Evolutionary conservation across 1,140 invertebrate species (phyloP).

Genomic region (Drosophila arizonae): DNA sequence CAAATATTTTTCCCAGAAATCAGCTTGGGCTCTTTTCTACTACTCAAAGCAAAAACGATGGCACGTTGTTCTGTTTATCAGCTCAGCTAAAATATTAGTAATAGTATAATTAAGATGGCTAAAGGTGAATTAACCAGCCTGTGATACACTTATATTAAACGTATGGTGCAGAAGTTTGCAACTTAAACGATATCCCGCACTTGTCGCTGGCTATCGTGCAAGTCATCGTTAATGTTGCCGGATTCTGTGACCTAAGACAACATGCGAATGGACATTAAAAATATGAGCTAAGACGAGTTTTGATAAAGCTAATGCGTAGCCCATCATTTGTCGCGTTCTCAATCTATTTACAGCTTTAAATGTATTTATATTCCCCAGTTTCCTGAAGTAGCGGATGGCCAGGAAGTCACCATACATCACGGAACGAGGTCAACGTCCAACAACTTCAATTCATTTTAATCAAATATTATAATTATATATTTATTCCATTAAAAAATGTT

Average conservation of each 20-base stretch:
- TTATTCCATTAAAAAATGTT: constrained; percentile 19
- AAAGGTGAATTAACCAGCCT: constrained; percentile 1
- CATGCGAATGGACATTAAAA: background rate
- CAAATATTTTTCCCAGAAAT: background rate
- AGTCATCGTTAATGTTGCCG: constrained; percentile 46
- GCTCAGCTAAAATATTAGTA: background rate
- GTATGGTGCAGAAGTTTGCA: constrained; percentile 30
- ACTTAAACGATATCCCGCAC: constrained; percentile 42
- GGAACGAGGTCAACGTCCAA: background rate
- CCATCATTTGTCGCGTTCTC: background rate
- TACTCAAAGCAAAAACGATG: constrained; percentile 20
- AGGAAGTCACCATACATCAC: background rate
- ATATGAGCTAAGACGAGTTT: no score
- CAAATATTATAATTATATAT: constrained; percentile 2
- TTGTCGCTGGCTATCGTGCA: constrained; percentile 45
- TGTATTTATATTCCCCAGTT: background rate
- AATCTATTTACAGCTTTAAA: background rate
- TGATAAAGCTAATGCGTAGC: background rate
- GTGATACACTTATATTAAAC: background rate
- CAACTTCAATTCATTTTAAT: no score
- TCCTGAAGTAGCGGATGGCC: background rate
- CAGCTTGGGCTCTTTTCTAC: constrained; percentile 21
- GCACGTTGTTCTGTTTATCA: constrained; percentile 4
- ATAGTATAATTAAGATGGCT: background rate
- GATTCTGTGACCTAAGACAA: constrained; percentile 26